phyloP scores from a whole-genome alignment of 2,113 vertebrate genomes.

The Chaenogobius annularis region DNA sequence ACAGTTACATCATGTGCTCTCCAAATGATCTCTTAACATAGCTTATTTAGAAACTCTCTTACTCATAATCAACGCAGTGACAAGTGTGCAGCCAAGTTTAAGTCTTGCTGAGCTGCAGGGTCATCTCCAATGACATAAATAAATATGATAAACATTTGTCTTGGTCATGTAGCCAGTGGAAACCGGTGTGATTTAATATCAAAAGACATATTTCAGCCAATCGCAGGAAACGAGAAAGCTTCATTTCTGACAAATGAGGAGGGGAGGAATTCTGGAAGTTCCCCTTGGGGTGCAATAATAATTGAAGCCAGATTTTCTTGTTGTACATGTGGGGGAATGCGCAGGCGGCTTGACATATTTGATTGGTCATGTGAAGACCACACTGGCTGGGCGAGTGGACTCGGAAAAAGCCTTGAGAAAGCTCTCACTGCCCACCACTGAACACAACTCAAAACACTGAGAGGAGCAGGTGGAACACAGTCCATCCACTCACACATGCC shows the following conservation, averaged over 20 bases:
- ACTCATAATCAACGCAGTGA: constrained; percentile 69
- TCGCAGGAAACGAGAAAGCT: constrained; percentile 74
- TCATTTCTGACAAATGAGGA: constrained; percentile 78
- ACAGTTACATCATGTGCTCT: constrained; percentile 72
- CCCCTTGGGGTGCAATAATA: constrained; percentile 74
- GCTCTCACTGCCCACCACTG: constrained; percentile 37
- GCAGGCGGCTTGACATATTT: constrained; percentile 73
- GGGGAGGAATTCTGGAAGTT: constrained; percentile 71
- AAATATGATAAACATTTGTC: constrained; percentile 78
- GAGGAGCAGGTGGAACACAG: constrained; percentile 65
- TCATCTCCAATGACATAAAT: constrained; percentile 74
- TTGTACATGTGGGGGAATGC: constrained; percentile 68
- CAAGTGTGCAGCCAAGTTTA: constrained; percentile 54
- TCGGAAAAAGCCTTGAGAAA: constrained; percentile 51
- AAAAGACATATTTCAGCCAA: constrained; percentile 77
- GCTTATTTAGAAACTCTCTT: constrained; percentile 67
- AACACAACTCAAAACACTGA: constrained; percentile 41
- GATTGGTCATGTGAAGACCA: constrained; percentile 78
- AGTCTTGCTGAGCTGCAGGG: constrained; percentile 55
- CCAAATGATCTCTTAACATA: constrained; percentile 70
- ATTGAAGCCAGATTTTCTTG: constrained; percentile 75
- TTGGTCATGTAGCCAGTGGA: constrained; percentile 69
- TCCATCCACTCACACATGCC: constrained; percentile 32
- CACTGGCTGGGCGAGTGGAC: constrained; percentile 61
- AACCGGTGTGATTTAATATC: constrained; percentile 74